Evolutionary conservation across 1,140 invertebrate species (phyloP).

Genomic region (Formica exsecta): DNA sequence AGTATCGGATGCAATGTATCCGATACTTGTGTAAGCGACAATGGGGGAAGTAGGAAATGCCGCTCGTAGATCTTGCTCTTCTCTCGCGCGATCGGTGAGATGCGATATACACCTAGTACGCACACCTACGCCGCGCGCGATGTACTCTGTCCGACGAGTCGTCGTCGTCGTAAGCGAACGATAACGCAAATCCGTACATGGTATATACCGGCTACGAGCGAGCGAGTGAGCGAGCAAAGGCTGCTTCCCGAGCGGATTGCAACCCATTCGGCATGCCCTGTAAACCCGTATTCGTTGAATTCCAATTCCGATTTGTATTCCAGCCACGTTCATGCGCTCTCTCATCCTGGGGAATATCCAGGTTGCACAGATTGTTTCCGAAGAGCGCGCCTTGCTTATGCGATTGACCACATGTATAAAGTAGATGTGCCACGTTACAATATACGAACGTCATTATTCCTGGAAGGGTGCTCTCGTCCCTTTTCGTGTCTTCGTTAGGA

Average conservation of each 20-base stretch:
- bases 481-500: slow-evolving; percentile 63
- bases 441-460: slow-evolving; percentile 61
- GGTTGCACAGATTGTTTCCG: slow-evolving; percentile 72
- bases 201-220: slow-evolving; percentile 59
- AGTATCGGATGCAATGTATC: slow-evolving; percentile 25
- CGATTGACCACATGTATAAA: slow-evolving; percentile 49
- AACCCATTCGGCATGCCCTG: slow-evolving; percentile 45
- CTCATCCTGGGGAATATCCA: slow-evolving; percentile 61
- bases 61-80: slow-evolving; percentile 43
- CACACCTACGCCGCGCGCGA: slow-evolving; percentile 33
- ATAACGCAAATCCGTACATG: slow-evolving; percentile 80
- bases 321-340: slow-evolving; percentile 67
- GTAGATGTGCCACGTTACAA: slow-evolving; percentile 46
- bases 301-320: slow-evolving; percentile 80
- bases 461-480: slow-evolving; percentile 24
- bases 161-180: slow-evolving; percentile 69
- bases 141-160: slow-evolving; percentile 44
- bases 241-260: background rate
- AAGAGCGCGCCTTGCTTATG: slow-evolving; percentile 62
- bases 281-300: slow-evolving; percentile 70
- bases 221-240: slow-evolving; percentile 14
- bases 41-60: slow-evolving; percentile 45
- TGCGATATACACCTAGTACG: slow-evolving; percentile 54
- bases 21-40: slow-evolving; percentile 38
- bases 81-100: slow-evolving; percentile 46